Conservation (phyloP, 2,888 invertebrate species). For the Myathropa florea region DNA sequence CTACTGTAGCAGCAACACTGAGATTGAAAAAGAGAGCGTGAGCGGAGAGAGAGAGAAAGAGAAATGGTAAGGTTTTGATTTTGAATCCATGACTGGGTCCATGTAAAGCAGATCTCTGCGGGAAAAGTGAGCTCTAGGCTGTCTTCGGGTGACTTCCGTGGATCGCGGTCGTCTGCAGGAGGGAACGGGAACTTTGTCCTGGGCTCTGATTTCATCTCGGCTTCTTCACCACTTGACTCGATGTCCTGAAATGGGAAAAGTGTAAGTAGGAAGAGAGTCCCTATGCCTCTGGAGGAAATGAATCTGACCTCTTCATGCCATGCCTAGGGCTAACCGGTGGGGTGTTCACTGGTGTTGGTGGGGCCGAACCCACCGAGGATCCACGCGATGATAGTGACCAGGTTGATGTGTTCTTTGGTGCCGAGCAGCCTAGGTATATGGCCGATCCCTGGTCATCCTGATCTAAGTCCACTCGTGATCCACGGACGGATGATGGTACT, state of each 20-base stretch:
- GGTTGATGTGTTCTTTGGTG: conserved; percentile 77
- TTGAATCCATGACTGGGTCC: background rate
- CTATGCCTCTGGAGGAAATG: background rate
- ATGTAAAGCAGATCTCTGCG: background rate
- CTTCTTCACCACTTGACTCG: conserved; percentile 63
- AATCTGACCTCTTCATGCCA: conserved; percentile 81
- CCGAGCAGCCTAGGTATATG: conserved; percentile 83
- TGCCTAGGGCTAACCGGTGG: conserved; percentile 89
- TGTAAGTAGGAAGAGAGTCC: background rate
- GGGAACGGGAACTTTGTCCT: conserved; percentile 7
- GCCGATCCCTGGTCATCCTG: conserved; percentile 84
- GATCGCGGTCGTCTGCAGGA: conserved; percentile 44
- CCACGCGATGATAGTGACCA: conserved; percentile 81
- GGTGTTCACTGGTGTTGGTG: conserved; percentile 88
- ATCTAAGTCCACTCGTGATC: conserved; percentile 86
- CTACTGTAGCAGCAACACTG: conserved; percentile 64
- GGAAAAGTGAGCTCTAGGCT: conserved; percentile 19
- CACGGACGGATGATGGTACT: conserved; percentile 87
- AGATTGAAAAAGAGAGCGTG: conserved; percentile 48
- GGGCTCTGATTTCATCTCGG: conserved; percentile 63
- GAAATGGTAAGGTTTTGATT: background rate
- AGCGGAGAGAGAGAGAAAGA: background rate
- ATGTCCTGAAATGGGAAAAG: conserved; percentile 32
- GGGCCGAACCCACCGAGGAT: conserved; percentile 85
- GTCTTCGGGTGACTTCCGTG: conserved; percentile 37